A percentile compares a stretch with the other conserved stretches of the same genome.
phyloP scores from a whole-genome alignment of 2,888 invertebrate genomes.

The Zeuzera pyrina region DNA sequence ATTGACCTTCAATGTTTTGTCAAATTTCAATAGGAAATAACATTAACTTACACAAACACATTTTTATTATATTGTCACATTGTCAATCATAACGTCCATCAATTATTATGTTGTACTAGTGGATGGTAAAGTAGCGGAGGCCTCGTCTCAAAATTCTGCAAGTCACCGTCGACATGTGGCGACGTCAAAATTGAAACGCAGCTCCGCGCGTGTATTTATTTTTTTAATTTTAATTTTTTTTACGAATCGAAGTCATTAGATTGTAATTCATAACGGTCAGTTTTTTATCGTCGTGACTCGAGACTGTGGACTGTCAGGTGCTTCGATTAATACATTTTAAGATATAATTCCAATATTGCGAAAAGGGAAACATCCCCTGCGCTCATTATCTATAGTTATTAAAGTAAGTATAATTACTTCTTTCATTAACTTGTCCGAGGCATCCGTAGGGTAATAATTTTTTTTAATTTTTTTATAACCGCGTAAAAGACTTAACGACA shows the following conservation, averaged over 20 bases:
- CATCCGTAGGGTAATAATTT: no score
- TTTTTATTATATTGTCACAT: no score
- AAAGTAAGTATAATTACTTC: no score
- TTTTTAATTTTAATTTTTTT: slow-evolving; percentile 39
- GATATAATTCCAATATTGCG: slow-evolving; percentile 35
- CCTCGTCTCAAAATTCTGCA: slow-evolving; percentile 29
- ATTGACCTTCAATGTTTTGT: no score
- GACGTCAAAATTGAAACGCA: slow-evolving; percentile 51
- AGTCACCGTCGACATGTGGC: slow-evolving; percentile 66
- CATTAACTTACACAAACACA: no score
- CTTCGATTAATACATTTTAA: slow-evolving; percentile 22
- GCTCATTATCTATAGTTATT: no score
- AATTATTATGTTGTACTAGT: slow-evolving; percentile 4
- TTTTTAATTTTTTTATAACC: no score
- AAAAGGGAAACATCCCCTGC: slow-evolving; percentile 31
- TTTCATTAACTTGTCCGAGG: no score
- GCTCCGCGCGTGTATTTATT: slow-evolving; percentile 44
- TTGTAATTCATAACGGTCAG: slow-evolving; percentile 61
- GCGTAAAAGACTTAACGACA: no score
- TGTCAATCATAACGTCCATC: no score
- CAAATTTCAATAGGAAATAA: no score
- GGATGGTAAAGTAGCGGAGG: slow-evolving; percentile 13
- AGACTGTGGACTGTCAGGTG: slow-evolving; percentile 39
- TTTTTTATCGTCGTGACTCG: slow-evolving; percentile 36
- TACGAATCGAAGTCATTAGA: slow-evolving; percentile 57